Base-by-base conservation (phyloP, 2,113 vertebrate genomes). In the Bothrops jararaca region DNA sequence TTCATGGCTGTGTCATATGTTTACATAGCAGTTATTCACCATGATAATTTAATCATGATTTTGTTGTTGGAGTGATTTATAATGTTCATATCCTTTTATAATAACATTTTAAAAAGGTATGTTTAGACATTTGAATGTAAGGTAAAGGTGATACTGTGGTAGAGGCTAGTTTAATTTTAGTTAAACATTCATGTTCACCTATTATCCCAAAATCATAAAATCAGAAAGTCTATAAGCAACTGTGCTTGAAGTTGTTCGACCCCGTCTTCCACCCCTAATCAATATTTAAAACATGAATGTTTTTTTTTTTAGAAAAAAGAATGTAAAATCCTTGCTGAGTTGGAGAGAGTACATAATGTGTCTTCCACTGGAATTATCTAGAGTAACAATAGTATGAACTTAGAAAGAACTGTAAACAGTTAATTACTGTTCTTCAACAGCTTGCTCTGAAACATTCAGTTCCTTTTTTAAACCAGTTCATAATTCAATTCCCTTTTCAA, bases 401-500 rank as follows among this genome's bases (percentile, higher is more conserved):
- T 29, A 23, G 80, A 86, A 85, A 86, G 80, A 90, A 64, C 86
- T 93, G 53, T 90, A 93, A 93, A 90, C 60, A 90, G 56, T 85
- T 90, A 12, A 39, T 90, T 90, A 86, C 56, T 86, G n/a, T 48
- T 64, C 74, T 53, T 45, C 89, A 90, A 89, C 45, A 53, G 48
- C 45, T 60, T 90, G 80, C 58, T 56, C 89, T 86, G 88, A 92
- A 89, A 89, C 88, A 89, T 92, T 92, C 88, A 85, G 54, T 85
- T 93, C 88, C 56, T 48, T 92, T 22, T 90, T 93, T 52, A 93
- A 90, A 80, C 29, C 54, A 86, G 64, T 34, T 69, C 64, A 93
- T 86, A n/a, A 90, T 64, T 93, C 45, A 48, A 26, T 90, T 86
- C 69, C 56, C 48, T 92, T 29, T 90, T 86, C 39, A 93, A 90